Evolutionary conservation across 2,888 invertebrate species (phyloP).

Genomic region (Aromia moschata): DNA sequence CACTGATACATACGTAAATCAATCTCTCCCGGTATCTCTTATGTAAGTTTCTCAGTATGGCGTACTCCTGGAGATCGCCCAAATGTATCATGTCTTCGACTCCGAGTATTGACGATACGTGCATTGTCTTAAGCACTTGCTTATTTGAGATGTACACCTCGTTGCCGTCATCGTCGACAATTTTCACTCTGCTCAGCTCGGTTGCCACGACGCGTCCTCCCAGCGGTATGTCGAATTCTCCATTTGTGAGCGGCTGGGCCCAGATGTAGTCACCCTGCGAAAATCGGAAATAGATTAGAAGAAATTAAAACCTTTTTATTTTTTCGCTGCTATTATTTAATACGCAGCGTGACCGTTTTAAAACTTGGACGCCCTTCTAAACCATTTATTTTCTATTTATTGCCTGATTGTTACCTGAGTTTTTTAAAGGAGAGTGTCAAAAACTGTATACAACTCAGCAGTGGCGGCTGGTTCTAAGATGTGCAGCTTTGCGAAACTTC

Average conservation of each 20-base stretch:
- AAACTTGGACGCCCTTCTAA: too few relatives aligned
- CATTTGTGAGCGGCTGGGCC: slow-evolving; percentile 77
- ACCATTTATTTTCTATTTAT: too few relatives aligned
- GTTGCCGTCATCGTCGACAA: slow-evolving; percentile 85
- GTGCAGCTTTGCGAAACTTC: too few relatives aligned
- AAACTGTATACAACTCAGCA: too few relatives aligned
- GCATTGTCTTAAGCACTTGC: slow-evolving; percentile 78
- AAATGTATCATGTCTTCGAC: slow-evolving; percentile 97
- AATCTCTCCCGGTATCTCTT: slow-evolving; percentile 86
- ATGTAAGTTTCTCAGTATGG: slow-evolving; percentile 90
- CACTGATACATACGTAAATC: slow-evolving; percentile 83
- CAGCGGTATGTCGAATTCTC: slow-evolving; percentile 85
- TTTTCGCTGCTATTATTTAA: too few relatives aligned
- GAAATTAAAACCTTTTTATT: too few relatives aligned
- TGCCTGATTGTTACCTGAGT: too few relatives aligned
- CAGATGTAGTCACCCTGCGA: slow-evolving; percentile 87
- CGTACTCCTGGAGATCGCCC: slow-evolving; percentile 94
- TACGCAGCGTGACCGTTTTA: too few relatives aligned
- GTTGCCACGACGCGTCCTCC: slow-evolving; percentile 84
- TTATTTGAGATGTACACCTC: slow-evolving; percentile 70
- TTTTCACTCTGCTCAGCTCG: slow-evolving; percentile 78
- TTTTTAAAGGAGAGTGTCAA: too few relatives aligned
- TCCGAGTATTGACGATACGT: slow-evolving; percentile 79
- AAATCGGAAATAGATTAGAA: background rate
- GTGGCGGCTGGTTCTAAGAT: too few relatives aligned